Evolutionary conservation across 2,888 invertebrate species (phyloP), one percentile per base, ranked within the genome.

Genomic region (Aphidoletes aphidimyza): DNA sequence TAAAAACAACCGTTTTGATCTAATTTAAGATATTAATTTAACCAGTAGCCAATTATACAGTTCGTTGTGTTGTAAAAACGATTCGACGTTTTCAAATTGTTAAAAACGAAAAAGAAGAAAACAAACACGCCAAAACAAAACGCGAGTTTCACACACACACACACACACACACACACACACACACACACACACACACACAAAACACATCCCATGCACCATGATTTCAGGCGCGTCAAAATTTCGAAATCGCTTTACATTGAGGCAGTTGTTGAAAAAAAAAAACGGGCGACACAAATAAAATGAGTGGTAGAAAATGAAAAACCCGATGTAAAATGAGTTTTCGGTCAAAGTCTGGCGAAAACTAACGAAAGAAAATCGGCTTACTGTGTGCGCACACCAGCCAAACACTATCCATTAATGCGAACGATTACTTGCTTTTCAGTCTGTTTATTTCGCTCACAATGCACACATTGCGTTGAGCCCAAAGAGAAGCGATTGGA

Each of bases 211-310:
- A 14, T 30, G 14, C 30, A 30, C 26, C 54, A 47, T 17, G 22
- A 22, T 54, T 54, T n/a, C 22, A 22, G 2, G 69, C 69, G 30
- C 69, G 14, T 14, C 1, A n/a, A 6, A 22, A 54, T 22, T 22
- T 54, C 54, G 22, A 54, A 30, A 5, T 30, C 69, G 0, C 30
- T 30, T n/a, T n/a, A n/a, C n/a, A 14, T 22, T 2, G 22, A 54
- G 22, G 22, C 69, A 22, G 54, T 54, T 54, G 69, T 69, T 30
- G 34, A 69, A 69, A 26, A 34, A 47, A 47, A 47, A 17, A 47
- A 39, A 39, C 54, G n/a, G 54, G 69, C 69, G 69, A 69, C 34
- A 69, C 69, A 69, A 69, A 69, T 69, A 69, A 69, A 69, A 69
- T 69, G 30, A 69, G 30, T 30, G 2, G 30, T 17, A 34, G 17